Base-by-base conservation (phyloP, 2,888 invertebrate genomes). In the Drosophila diplacantha region DNA sequence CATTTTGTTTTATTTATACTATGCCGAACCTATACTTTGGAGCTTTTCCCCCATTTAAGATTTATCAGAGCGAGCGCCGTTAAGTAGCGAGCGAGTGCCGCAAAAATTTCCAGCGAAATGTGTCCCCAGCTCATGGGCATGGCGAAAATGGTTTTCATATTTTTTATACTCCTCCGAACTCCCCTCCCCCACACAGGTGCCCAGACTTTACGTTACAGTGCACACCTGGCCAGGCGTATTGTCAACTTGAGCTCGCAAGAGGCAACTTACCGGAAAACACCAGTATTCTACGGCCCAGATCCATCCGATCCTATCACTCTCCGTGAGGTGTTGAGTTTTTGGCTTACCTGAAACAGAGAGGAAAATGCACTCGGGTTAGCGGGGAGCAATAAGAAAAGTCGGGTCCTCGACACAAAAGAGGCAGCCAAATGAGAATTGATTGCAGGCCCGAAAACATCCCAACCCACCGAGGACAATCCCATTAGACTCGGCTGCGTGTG, bases 371-470 rank as follows among this genome's bases (percentile, higher is more conserved):
- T 61, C 20, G 34, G 41, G 62, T 62, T 62, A 61, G 60, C 43
- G n/a, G n/a, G 16, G 12, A 43, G 43, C 35, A 43, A 57, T 37
- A 44, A 18, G 9, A 26, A 26, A 22, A 37, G 59, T 44, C 9
- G 20, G 32, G 20, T 22, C 18, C 24, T n/a, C 51, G 52, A 66
- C 68, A 66, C 69, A 66, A 66, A 66, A 68, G 60, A 53, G 52
- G 55, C 41, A 58, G 43, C 55, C 65, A 77, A 77, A 82, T 82
- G 79, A 66, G 66, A 81, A 77, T 81, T 77, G 77, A 77, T 77
- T 82, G 70, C 69, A 51, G 37, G 52, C 65, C 66, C 55, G 47
- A 62, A 79, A 69, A 54, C 51, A 47, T 37, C 26, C 35, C 54
- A 51, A n/a, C 34, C 35, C 54, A 51, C 54, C 63, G 47, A 58